phyloP scores from a whole-genome alignment of 2,888 invertebrate species.

The Hylaea fasciaria region DNA sequence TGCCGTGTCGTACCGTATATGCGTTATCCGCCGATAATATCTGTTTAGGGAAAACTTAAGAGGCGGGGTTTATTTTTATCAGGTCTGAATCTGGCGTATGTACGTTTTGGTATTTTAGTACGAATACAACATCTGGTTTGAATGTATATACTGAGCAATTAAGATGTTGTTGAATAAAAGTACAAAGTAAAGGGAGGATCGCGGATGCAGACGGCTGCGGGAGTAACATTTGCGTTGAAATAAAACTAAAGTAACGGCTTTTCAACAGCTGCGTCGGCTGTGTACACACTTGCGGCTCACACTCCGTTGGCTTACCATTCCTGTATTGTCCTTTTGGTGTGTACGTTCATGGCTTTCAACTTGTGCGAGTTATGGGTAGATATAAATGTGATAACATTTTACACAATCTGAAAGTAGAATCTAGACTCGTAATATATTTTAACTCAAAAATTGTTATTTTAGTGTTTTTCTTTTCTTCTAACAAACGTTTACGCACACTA shows the following conservation, averaged over 20 bases:
- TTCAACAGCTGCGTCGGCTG: conserved; percentile 56
- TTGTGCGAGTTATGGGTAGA: neutral
- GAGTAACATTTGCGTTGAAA: conserved; percentile 46
- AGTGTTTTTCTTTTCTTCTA: no score
- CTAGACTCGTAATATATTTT: no score
- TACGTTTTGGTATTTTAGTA: conserved; percentile 18
- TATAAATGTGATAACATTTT: no score
- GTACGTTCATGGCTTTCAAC: conserved; percentile 12
- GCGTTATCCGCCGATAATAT: conserved; percentile 32
- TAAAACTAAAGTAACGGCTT: conserved; percentile 56
- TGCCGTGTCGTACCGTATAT: conserved; percentile 28
- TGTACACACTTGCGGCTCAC: conserved; percentile 45
- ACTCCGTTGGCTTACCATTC: conserved; percentile 51
- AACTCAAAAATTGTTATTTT: no score
- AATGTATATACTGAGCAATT: conserved; percentile 30
- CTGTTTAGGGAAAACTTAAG: conserved; percentile 30
- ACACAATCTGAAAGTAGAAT: neutral
- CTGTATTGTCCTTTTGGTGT: conserved; percentile 32
- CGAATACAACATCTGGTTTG: conserved; percentile 23
- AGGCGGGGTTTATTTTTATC: conserved; percentile 31
- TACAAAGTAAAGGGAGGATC: conserved; percentile 35
- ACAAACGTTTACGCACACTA: no score
- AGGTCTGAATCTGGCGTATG: conserved; percentile 19
- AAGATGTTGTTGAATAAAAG: conserved; percentile 33
- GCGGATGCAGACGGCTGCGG: conserved; percentile 36